Evolutionary conservation across 2,113 vertebrate species (phyloP).

Genomic region (Halcyon malimbica): DNA sequence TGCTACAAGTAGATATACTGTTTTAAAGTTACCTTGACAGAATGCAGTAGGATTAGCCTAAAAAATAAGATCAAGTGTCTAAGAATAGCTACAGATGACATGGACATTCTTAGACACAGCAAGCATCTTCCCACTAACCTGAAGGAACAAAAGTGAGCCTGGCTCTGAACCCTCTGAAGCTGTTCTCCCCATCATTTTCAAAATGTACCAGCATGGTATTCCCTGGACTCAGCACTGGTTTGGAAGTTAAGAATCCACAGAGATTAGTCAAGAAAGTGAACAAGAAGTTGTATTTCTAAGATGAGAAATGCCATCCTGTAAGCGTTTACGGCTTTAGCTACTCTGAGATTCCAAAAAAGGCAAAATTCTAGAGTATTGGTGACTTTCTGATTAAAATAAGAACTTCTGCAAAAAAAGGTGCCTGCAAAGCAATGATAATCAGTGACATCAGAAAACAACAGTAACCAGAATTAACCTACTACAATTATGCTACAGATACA

Average conservation of each 20-base stretch:
- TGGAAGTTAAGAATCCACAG: not conserved
- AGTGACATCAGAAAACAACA: not conserved
- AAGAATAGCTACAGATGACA: not conserved
- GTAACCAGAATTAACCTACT: not conserved
- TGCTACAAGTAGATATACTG: not conserved
- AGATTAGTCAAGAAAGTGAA: not conserved
- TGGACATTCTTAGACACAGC: not conserved
- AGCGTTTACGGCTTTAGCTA: not conserved
- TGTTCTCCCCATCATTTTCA: conserved; percentile 6
- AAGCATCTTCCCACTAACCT: not conserved
- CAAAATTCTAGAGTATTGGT: not conserved
- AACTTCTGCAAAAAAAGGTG: not conserved
- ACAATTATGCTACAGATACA: not conserved
- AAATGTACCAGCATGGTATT: not conserved
- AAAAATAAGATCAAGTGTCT: not conserved
- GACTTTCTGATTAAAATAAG: not conserved
- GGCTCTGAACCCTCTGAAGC: conserved; percentile 2
- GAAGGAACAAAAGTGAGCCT: not conserved
- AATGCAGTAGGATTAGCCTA: not conserved
- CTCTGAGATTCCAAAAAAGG: not conserved
- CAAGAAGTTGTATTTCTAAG: not conserved
- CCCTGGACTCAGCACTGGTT: not conserved
- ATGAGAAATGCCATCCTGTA: not conserved
- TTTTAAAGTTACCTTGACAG: not conserved
- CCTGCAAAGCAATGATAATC: not conserved